Evolutionary conservation across 2,113 vertebrate genomes (phyloP), one percentile per base, ranked within the genome.

Genomic region (Microcebus murinus): DNA sequence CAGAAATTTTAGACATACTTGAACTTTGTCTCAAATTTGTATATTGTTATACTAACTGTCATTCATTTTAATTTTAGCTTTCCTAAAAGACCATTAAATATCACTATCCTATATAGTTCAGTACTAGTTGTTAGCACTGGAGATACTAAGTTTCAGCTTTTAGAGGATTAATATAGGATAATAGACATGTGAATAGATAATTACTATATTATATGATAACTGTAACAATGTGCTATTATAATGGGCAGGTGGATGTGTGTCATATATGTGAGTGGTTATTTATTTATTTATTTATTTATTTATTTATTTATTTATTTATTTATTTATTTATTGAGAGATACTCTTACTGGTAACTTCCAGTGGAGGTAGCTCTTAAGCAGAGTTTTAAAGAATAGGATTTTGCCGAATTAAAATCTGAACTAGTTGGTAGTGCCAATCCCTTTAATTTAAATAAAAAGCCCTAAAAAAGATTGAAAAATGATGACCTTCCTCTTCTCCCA

Each of bases 371-470:
- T 79, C 45, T 55, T 36, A 93, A 90, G 48, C 39, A 91, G 27
- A 48, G 13, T 80, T 96, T 95, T 80, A 95, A 93, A 94, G 36
- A 90, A 45, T 74, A 39, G 27, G 2, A 81, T 63, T 90, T 92
- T 84, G 17, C 25, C 31, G 76, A 36, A 31, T 81, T 94, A 63
- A 82, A 67, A 71, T 90, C 15, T 61, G 0, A 27, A 8, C 12
- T 81, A 29, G 3, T 88, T 93, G 36, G 42, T 95, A 67, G 27
- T 76, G 50, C 11, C 4, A 76, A 0, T 93, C 63, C 91, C 34
- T 94, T 82, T 70, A 70, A 73, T 12, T 86, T 71, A 90, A 83
- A 83, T 57, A 31, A 74, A 61, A 45, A 57, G 4, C 59, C 57
- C 29, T 42, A 36, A 93, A 88, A 84, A 73, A 42, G 15, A 0